Percentiles rank a stretch among this genome's conserved stretches.
phyloP scores from a whole-genome alignment of 92 coral and sea anemone species.

The Porites rus region DNA sequence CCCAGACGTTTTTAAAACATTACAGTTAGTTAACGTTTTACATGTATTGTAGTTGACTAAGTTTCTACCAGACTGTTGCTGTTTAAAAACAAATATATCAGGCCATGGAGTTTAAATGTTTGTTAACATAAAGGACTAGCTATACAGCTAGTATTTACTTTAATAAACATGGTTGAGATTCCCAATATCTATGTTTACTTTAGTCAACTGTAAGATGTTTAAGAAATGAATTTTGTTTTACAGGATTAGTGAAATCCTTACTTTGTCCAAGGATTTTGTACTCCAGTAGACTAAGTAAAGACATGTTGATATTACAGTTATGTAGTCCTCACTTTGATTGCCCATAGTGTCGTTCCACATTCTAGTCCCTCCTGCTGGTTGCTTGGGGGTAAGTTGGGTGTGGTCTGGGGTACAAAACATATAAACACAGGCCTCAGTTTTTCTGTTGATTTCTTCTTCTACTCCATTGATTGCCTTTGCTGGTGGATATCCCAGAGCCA shows the following conservation, averaged over 20 bases:
- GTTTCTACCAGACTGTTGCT: constrained; percentile 5
- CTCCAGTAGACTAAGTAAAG: constrained; percentile 21
- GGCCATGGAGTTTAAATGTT: constrained; percentile 9
- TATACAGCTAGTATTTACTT: constrained; percentile 40
- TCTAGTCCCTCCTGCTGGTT: constrained; percentile 5
- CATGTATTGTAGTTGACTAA: neutral
- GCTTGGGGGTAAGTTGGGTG: too few species aligned
- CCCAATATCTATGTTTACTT: constrained; percentile 11
- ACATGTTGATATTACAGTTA: constrained; percentile 20
- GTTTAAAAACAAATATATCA: constrained; percentile 4
- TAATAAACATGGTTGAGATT: constrained; percentile 28
- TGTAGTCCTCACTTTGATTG: neutral
- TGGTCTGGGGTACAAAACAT: too few species aligned
- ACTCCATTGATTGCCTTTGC: constrained; percentile 52
- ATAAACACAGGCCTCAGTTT: constrained; percentile 22
- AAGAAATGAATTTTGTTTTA: constrained; percentile 25
- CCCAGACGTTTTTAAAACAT: constrained; percentile 16
- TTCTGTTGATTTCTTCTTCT: constrained; percentile 19
- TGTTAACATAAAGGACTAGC: constrained; percentile 28
- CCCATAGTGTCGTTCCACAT: constrained; percentile 25
- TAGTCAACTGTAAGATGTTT: constrained; percentile 19
- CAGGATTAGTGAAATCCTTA: constrained; percentile 19
- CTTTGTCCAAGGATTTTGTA: constrained; percentile 28
- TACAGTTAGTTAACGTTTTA: constrained; percentile 7
- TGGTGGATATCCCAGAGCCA: constrained; percentile 76